A percentile compares a stretch with the other conserved stretches of the same genome.
Evolutionary conservation across 2,888 invertebrate species (phyloP).

Genomic region (Luffia ferchaultella): DNA sequence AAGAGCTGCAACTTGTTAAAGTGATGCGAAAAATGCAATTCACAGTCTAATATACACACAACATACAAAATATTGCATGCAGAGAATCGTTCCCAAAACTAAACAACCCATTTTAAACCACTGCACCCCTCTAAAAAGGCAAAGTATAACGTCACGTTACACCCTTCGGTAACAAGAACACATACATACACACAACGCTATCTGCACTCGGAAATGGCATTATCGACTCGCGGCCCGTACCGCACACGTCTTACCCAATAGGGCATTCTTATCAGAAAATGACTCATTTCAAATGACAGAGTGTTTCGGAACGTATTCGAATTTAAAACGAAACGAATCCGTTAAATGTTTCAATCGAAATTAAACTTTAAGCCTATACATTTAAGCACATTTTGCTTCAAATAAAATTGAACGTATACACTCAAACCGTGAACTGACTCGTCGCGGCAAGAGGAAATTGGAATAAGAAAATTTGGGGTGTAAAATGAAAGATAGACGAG

Average conservation of each 20-base stretch:
- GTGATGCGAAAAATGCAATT: no score
- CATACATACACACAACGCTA: constrained; percentile 26
- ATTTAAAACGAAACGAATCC: constrained; percentile 36
- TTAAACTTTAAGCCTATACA: constrained; percentile 18
- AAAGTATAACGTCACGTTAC: not conserved
- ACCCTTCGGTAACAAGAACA: no score
- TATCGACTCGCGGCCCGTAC: constrained; percentile 51
- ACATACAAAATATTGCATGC: no score
- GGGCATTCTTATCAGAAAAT: constrained; percentile 76
- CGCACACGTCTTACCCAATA: constrained; percentile 66
- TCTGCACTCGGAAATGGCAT: constrained; percentile 61
- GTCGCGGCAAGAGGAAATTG: constrained; percentile 70
- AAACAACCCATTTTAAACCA: not conserved
- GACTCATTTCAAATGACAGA: constrained; percentile 75
- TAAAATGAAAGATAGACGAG: constrained; percentile 80
- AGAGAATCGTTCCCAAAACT: not conserved
- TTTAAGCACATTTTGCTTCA: constrained; percentile 12
- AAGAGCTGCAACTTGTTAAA: no score
- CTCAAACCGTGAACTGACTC: constrained; percentile 17
- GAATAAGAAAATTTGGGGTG: constrained; percentile 81
- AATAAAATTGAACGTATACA: not conserved
- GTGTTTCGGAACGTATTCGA: constrained; percentile 52
- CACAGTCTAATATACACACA: no score
- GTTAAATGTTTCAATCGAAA: constrained; percentile 17
- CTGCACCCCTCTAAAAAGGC: not conserved